Base-by-base conservation (phyloP, 2,888 invertebrate genomes). In the Troides oblongomaculatus region DNA sequence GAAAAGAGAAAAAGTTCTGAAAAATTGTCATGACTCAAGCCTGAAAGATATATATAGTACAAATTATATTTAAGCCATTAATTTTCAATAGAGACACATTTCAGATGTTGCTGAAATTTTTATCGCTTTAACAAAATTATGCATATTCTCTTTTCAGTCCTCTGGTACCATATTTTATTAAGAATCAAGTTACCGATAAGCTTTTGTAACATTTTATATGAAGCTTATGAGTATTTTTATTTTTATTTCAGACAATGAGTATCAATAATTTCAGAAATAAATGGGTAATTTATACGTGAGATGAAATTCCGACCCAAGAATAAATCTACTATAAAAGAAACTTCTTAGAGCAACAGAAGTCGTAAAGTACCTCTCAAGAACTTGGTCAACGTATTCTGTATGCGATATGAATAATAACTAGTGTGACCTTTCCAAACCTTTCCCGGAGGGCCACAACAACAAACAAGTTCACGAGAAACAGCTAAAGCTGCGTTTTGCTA, bases 341-440 rank as follows among this genome's bases (percentile, higher is more conserved):
- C 57, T 57, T 57, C 21, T n/a, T 21, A 10, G 57, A 57, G 57
- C 57, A 57, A 57, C 21, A 57, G 18, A 21, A 57, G 57, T 57
- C 57, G 57, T 57, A 57, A 57, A 57, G 57, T 57, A 57, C 57
- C 57, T 57, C 57, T 57, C 57, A 57, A 57, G 57, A 57, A 57
- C 60, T 60, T 60, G 60, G 60, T 18, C 60, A 36, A 30, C 36
- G 60, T 60, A 30, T 36, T 60, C 36, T 60, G 30, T 60, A 60
- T 60, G 60, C 60, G 60, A n/a, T 36, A 60, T 60, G 36, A 30
- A 60, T 60, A 60, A 60, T 60, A 60, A 60, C 57, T 57, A 57
- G 21, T 23, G 57, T 21, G 57, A 57, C 57, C 57, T 57, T 57
- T 57, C 21, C 57, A 57, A 57, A 57, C 57, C 57, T 57, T 57